Percentiles rank a stretch among this genome's conserved stretches.
Conservation (phyloP, 2,888 invertebrate species). For the Neoaliturus tenellus region DNA sequence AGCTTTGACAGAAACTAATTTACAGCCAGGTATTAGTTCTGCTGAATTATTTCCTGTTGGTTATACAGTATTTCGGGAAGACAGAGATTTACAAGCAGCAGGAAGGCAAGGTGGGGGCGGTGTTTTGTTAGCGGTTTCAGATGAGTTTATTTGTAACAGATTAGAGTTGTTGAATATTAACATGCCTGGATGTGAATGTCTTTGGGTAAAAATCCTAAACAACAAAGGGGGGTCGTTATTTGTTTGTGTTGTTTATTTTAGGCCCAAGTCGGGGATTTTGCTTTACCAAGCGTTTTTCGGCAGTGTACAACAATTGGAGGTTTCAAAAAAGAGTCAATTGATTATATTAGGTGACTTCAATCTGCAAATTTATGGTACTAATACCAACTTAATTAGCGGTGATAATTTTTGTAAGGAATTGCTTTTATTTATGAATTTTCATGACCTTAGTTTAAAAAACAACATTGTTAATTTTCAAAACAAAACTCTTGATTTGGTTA, state of each 20-base stretch:
- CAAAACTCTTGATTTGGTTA: conserved; percentile 19
- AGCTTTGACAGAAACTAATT: conserved; percentile 23
- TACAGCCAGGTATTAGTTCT: conserved; percentile 20
- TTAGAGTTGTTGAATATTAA: background rate
- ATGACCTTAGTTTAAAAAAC: conserved; percentile 3
- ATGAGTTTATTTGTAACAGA: background rate
- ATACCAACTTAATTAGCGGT: background rate
- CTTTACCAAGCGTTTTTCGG: background rate
- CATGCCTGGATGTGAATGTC: conserved; percentile 20
- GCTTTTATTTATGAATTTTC: background rate
- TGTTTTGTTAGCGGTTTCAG: background rate
- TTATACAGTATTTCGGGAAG: background rate
- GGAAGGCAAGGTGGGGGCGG: background rate
- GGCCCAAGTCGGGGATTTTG: background rate
- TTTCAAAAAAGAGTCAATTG: background rate
- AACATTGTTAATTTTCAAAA: background rate
- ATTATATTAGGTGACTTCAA: conserved; percentile 14
- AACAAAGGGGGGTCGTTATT: background rate
- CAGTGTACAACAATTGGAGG: background rate
- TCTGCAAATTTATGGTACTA: background rate
- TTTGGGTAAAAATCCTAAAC: conserved; percentile 17
- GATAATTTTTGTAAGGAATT: background rate
- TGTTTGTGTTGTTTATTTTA: conserved; percentile 39
- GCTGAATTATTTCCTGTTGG: background rate
- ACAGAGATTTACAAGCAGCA: conserved; percentile 13